Percentiles rank a stretch among this genome's conserved stretches.
phyloP scores from a whole-genome alignment of 2,888 invertebrate species.

The Dicranocentrus wangi region DNA sequence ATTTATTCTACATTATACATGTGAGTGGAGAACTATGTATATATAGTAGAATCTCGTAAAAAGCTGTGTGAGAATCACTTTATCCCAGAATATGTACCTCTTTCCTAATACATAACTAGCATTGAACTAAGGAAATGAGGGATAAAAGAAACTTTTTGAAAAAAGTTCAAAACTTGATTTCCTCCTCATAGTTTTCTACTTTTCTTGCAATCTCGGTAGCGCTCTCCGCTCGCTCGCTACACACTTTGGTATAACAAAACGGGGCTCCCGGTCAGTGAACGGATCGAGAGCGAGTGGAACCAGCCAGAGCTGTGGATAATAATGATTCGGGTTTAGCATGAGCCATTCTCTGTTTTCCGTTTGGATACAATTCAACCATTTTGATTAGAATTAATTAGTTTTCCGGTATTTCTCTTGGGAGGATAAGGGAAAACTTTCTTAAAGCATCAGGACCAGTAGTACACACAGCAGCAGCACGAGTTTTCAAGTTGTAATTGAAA shows the following conservation, averaged over 20 bases:
- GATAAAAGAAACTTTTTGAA: conserved; percentile 54
- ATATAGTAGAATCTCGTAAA: neutral
- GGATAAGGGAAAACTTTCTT: neutral
- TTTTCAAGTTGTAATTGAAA: neutral
- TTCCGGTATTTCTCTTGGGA: conserved; percentile 1
- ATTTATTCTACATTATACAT: neutral
- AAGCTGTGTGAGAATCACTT: neutral
- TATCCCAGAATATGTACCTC: neutral
- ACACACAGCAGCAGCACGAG: too few relatives aligned
- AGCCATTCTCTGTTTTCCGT: neutral
- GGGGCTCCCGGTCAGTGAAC: conserved; percentile 13
- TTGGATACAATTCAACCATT: conserved; percentile 2
- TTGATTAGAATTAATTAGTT: conserved; percentile 40
- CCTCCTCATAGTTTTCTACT: conserved; percentile 44
- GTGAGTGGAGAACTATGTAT: neutral
- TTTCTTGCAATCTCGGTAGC: conserved; percentile 42
- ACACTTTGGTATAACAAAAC: conserved; percentile 24
- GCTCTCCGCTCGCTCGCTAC: neutral
- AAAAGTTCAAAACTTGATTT: conserved; percentile 58
- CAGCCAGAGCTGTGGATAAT: conserved; percentile 16
- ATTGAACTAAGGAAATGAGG: conserved; percentile 52
- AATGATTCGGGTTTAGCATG: neutral
- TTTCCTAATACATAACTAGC: neutral
- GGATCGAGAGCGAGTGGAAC: too few relatives aligned
- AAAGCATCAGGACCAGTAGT: neutral